These are phyloP conservation scores for Cyclophora albipunctata DNA, from an alignment of 2,888 invertebrate species.

Conservation along the genomic window DNA sequence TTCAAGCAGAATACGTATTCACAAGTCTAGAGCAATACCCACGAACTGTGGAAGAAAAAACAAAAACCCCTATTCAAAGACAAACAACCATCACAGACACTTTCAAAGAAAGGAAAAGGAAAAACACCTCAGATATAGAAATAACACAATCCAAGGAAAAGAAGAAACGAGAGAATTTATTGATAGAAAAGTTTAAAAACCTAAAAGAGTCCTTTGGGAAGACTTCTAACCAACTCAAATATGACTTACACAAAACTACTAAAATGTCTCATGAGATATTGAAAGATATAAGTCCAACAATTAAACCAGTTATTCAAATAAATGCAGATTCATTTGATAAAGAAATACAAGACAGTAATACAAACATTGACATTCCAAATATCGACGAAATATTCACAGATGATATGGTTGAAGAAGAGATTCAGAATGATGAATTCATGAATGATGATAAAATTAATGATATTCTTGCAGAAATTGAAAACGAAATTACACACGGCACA, in stretches of 20 bases:
- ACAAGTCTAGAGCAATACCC: conserved; percentile 29
- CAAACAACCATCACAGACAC: conserved; percentile 38
- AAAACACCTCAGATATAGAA: conserved; percentile 23
- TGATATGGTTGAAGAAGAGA: conserved; percentile 12
- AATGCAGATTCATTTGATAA: background rate
- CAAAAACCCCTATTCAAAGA: conserved; percentile 14
- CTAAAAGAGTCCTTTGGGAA: conserved; percentile 45
- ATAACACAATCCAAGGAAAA: conserved; percentile 48
- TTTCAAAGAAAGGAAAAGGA: conserved; percentile 50
- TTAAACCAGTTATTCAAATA: too few relatives aligned
- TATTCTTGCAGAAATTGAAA: conserved; percentile 52
- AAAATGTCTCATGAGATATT: conserved; percentile 24
- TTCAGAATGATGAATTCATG: conserved; percentile 28
- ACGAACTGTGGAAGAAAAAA: background rate
- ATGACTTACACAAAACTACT: conserved; percentile 24
- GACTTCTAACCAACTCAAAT: conserved; percentile 34
- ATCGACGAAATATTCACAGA: too few relatives aligned
- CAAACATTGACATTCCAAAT: background rate
- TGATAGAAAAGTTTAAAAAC: conserved; percentile 42
- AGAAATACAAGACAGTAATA: background rate
- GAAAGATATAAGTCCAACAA: conserved; percentile 8
- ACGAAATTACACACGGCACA: conserved; percentile 36
- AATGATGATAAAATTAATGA: conserved; percentile 40
- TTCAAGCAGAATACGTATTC: conserved; percentile 47
- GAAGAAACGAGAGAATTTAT: conserved; percentile 43